Percentiles rank a stretch among this genome's conserved stretches.
These are phyloP conservation scores for Philaenus spumarius DNA, from an alignment of 1,140 invertebrate species.

Conservation along the genomic window DNA sequence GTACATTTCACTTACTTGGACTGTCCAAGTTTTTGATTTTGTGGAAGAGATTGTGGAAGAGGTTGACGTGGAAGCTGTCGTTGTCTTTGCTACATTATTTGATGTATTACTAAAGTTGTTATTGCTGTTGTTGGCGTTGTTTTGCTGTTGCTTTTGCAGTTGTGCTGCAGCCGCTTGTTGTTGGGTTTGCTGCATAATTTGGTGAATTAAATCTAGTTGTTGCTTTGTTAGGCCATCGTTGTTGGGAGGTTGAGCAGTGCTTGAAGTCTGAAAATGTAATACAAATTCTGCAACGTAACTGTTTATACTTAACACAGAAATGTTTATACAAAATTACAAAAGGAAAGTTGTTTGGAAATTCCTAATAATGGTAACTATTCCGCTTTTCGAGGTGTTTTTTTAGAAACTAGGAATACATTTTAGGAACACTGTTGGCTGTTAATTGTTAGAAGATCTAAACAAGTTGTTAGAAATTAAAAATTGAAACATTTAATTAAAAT, in stretches of 20 bases:
- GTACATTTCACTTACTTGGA: conserved; percentile 30
- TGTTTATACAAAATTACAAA: too few species aligned
- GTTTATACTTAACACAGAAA: too few species aligned
- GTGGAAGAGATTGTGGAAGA: conserved; percentile 11
- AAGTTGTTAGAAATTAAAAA: too few species aligned
- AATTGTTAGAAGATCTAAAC: too few species aligned
- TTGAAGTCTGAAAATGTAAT: conserved; percentile 5
- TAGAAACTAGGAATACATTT: too few species aligned
- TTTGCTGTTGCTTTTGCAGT: conserved; percentile 30
- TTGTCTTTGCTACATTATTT: conserved; percentile 7
- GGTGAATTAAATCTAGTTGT: conserved; percentile 66
- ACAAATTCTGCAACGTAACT: too few species aligned
- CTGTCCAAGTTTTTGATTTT: conserved; percentile 29
- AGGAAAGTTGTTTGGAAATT: too few species aligned
- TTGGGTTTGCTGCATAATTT: conserved; percentile 69
- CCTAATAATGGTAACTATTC: too few species aligned
- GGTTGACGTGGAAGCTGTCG: conserved; percentile 17
- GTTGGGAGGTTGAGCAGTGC: conserved; percentile 27
- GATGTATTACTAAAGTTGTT: conserved; percentile 16
- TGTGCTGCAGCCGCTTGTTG: conserved; percentile 36
- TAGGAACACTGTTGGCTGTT: too few species aligned
- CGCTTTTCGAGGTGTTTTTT: too few species aligned
- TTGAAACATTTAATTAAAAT: too few species aligned
- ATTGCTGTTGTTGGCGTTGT: conserved; percentile 26
- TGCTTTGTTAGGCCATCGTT: conserved; percentile 63